These are phyloP conservation scores for Protomyctophum bolini DNA, from an alignment of 2,113 vertebrate genomes.

Conservation along the genomic window DNA sequence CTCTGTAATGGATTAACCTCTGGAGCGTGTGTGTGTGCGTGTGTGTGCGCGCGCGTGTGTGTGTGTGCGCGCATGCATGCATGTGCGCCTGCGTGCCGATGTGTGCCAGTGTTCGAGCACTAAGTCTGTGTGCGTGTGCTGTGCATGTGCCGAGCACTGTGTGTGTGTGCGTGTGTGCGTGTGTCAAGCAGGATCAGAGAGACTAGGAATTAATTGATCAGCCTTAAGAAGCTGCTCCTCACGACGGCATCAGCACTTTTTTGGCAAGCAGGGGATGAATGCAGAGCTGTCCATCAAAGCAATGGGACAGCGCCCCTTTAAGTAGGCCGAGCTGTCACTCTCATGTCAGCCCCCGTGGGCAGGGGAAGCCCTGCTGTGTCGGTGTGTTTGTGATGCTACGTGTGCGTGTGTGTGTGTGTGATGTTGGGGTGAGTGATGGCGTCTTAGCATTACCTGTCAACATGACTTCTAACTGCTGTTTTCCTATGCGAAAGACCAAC, in stretches of 20 bases:
- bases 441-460: conserved; percentile 44
- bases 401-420: conserved; percentile 15
- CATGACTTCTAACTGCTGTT: conserved; percentile 43
- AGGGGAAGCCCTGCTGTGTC: conserved; percentile 64
- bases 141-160: conserved; percentile 3
- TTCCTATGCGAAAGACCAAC: conserved; percentile 36
- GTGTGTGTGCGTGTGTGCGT: not conserved
- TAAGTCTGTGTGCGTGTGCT: conserved; percentile 13
- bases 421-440: conserved; percentile 36
- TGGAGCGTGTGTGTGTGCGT: conserved; percentile 51
- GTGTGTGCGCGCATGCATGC: conserved; percentile 41
- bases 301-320: conserved; percentile 65
- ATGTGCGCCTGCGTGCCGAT: conserved; percentile 17
- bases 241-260: conserved; percentile 80
- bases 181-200: conserved; percentile 62
- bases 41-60: conserved; percentile 23
- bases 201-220: conserved; percentile 79
- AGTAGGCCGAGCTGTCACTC: conserved; percentile 70
- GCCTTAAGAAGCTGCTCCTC: conserved; percentile 70
- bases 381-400: conserved; percentile 56
- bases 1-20: conserved; percentile 82
- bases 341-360: conserved; percentile 58
- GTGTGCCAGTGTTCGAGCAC: no score
- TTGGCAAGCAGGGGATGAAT: conserved; percentile 66
- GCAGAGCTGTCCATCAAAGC: conserved; percentile 68